Evolutionary conservation across 2,113 vertebrate species (phyloP).

Genomic region (Physeter macrocephalus): DNA sequence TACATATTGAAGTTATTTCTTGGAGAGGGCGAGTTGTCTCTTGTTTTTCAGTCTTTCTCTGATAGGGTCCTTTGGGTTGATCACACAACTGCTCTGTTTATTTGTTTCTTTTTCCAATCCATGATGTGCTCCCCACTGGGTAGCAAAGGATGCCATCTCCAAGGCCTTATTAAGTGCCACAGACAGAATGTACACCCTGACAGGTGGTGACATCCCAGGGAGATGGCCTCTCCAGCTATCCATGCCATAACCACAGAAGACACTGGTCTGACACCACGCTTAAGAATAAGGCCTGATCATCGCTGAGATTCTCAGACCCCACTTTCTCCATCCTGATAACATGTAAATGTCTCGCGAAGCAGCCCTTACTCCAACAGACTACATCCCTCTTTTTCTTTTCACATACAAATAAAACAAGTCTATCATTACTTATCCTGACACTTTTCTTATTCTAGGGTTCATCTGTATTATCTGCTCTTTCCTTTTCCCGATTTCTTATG

Average conservation of each 20-base stretch:
- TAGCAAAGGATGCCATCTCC: accelerated
- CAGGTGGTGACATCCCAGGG: neutral
- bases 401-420: neutral
- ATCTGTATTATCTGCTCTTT: neutral
- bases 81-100: neutral
- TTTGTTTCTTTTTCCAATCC: neutral
- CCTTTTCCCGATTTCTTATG: neutral
- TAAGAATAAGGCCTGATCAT: neutral
- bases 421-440: neutral
- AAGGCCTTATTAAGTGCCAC: too few species aligned
- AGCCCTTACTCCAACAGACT: neutral
- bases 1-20: neutral
- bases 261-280: accelerated
- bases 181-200: accelerated
- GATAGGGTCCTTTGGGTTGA: too few species aligned
- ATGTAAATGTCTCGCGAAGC: accelerated
- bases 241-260: neutral
- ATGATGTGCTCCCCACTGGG: neutral
- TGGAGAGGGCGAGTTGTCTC: accelerated
- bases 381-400: neutral
- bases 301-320: neutral
- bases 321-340: too few species aligned
- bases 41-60: neutral
- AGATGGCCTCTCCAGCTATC: neutral
- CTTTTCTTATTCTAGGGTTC: neutral